These are phyloP conservation scores for Onchidella celtica DNA, from an alignment of 2,888 invertebrate genomes.

Conservation along the genomic window DNA sequence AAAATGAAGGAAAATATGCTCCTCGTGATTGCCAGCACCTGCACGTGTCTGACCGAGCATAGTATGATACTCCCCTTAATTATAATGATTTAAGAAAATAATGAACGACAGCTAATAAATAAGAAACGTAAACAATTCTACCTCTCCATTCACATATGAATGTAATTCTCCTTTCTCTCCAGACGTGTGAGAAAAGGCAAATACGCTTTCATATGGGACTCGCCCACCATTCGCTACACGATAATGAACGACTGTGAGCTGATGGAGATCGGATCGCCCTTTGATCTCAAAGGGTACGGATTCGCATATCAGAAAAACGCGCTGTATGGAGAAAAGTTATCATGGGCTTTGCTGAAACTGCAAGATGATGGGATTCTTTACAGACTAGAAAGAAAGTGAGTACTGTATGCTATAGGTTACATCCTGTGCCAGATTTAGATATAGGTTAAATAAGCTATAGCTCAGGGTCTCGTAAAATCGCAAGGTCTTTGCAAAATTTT, in stretches of 20 bases:
- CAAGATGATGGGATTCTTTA: slow-evolving; percentile 72
- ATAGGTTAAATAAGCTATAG: too few relatives aligned
- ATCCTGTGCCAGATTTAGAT: too few relatives aligned
- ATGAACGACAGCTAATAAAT: too few relatives aligned
- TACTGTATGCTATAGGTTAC: slow-evolving; percentile 18
- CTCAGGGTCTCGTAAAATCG: too few relatives aligned
- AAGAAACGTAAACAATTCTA: too few relatives aligned
- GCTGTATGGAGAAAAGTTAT: slow-evolving; percentile 67
- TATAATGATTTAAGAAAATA: too few relatives aligned
- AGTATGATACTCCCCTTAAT: too few relatives aligned
- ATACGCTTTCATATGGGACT: slow-evolving; percentile 78
- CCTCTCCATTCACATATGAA: too few relatives aligned
- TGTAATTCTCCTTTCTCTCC: background rate
- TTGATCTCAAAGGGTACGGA: slow-evolving; percentile 76
- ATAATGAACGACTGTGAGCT: slow-evolving; percentile 71
- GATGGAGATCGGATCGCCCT: slow-evolving; percentile 74
- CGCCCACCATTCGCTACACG: slow-evolving; percentile 70
- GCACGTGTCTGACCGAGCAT: too few relatives aligned
- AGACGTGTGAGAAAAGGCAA: slow-evolving; percentile 64
- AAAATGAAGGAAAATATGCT: too few relatives aligned
- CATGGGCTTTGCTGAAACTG: slow-evolving; percentile 69
- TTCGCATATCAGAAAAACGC: slow-evolving; percentile 70
- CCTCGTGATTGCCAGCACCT: too few relatives aligned
- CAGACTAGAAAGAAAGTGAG: slow-evolving; percentile 73
- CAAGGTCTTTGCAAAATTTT: too few relatives aligned